Base-by-base conservation (phyloP, 2,888 invertebrate genomes). In the Acronicta alni region DNA sequence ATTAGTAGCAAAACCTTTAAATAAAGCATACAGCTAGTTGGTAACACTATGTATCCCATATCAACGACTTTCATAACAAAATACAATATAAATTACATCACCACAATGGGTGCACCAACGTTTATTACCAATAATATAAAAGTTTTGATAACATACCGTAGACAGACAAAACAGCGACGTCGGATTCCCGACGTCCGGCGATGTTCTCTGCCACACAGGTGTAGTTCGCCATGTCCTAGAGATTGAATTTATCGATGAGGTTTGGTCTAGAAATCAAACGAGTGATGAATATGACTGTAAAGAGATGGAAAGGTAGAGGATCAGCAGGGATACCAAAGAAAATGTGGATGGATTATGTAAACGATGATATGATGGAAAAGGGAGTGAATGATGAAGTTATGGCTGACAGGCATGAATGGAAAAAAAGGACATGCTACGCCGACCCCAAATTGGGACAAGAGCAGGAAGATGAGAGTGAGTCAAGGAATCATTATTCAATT, bases 191-290 rank as follows among this genome's bases (percentile, higher is more conserved):
- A 66, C 97, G 96, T 4, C 97, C 98, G 3, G 98, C 98, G 65
- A 98, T 96, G 90, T 99, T 99, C 89, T 98, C 97, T 1, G 98
- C 98, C 17, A 98, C 96, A 87, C 99, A 99, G 23, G 98, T 98
- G 92, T 98, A 99, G 95, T 99, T 99, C 49, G 98, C 99, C 89
- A 97, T 97, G 88, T 99, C 98, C 92, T 96, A 94, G 37, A 44
- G 26, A 57, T 45, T 44, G 44, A 16, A n/a, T 26, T 23, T 23
- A 23, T 5, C 7, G 5, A 20, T 23, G 2, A 20, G 20, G 20
- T 20, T 20, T 20, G 5, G 20, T 20, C 20, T 20, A 20, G 20
- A 20, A 20, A 20, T 20, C 20, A 20, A 20, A 20, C 20, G 20
- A 20, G 20, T 20, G 5, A n/a, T n/a, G n/a, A n/a, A n/a, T n/a